A percentile compares a stretch with the other conserved stretches of the same genome.
These are phyloP conservation scores for Phania funesta DNA, from an alignment of 2,888 invertebrate species.

Conservation along the genomic window DNA sequence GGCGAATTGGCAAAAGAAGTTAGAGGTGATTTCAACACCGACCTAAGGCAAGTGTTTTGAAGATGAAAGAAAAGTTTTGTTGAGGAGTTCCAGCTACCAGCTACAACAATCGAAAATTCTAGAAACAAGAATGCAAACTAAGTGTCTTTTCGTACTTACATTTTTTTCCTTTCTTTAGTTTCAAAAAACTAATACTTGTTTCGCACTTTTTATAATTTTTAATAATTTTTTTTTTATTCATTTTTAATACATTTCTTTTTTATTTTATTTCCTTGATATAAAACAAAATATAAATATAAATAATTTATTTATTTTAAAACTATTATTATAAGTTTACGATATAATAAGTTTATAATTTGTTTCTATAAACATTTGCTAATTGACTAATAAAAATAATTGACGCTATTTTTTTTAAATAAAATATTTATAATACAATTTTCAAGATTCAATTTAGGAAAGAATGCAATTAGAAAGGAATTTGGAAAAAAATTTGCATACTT, in stretches of 20 bases:
- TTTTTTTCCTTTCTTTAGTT: neutral
- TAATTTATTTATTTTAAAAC: slow-evolving; percentile 54
- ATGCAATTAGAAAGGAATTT: neutral
- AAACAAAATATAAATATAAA: slow-evolving; percentile 46
- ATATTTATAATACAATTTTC: neutral
- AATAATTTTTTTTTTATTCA: neutral
- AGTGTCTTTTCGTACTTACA: no score
- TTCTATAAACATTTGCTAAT: slow-evolving; percentile 74
- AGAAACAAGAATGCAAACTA: no score
- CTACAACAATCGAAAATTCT: no score
- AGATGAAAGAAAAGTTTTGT: no score
- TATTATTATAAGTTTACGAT: slow-evolving; percentile 7
- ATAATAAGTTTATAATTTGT: slow-evolving; percentile 35
- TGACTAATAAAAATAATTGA: slow-evolving; percentile 72
- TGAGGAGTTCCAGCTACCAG: no score
- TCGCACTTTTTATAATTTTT: neutral
- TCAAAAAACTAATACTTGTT: no score
- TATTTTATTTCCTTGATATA: slow-evolving; percentile 25
- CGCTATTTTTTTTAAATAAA: slow-evolving; percentile 17
- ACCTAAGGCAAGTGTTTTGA: no score
- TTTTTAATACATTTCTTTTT: slow-evolving; percentile 4
- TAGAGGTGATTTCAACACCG: no score
- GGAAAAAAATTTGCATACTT: no score
- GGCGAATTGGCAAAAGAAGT: no score
- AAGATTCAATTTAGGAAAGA: no score